Percentiles rank a stretch among this genome's conserved stretches.
phyloP scores from a whole-genome alignment of 2,888 invertebrate species.

The Drosophila paracracens region DNA sequence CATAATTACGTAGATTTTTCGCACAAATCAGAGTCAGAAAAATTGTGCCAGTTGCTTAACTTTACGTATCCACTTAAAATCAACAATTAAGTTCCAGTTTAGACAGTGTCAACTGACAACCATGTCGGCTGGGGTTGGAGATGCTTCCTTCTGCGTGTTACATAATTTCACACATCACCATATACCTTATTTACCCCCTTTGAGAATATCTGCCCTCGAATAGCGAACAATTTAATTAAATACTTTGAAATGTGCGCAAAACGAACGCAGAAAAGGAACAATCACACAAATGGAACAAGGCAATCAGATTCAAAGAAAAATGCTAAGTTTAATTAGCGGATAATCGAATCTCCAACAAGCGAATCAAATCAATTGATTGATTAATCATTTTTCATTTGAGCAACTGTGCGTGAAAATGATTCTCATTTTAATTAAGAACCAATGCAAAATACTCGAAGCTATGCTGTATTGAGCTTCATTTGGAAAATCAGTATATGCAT shows the following conservation, averaged over 20 bases:
- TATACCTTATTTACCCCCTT: background rate
- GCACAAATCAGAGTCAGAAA: constrained; percentile 8
- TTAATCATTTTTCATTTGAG: constrained; percentile 29
- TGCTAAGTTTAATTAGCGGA: constrained; percentile 53
- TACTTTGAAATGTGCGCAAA: constrained; percentile 51
- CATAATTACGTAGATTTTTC: constrained; percentile 8
- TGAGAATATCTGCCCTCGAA: constrained; percentile 38
- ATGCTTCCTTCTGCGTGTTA: background rate
- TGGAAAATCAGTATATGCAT: constrained; percentile 6
- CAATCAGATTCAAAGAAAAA: constrained; percentile 40
- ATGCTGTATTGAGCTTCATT: background rate
- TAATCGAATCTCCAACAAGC: constrained; percentile 51
- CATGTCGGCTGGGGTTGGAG: background rate
- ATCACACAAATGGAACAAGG: constrained; percentile 31
- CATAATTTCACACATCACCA: background rate
- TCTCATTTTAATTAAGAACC: constrained; percentile 53
- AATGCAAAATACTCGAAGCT: constrained; percentile 8
- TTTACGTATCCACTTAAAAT: constrained; percentile 1
- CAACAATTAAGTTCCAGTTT: background rate
- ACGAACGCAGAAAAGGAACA: constrained; percentile 4
- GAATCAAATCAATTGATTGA: constrained; percentile 41
- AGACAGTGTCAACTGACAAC: background rate
- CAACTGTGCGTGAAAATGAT: constrained; percentile 24
- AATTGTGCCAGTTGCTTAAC: constrained; percentile 5
- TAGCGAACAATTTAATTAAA: constrained; percentile 64